These are phyloP conservation scores for Pollenia angustigena DNA, from an alignment of 2,888 invertebrate species.

Conservation along the genomic window DNA sequence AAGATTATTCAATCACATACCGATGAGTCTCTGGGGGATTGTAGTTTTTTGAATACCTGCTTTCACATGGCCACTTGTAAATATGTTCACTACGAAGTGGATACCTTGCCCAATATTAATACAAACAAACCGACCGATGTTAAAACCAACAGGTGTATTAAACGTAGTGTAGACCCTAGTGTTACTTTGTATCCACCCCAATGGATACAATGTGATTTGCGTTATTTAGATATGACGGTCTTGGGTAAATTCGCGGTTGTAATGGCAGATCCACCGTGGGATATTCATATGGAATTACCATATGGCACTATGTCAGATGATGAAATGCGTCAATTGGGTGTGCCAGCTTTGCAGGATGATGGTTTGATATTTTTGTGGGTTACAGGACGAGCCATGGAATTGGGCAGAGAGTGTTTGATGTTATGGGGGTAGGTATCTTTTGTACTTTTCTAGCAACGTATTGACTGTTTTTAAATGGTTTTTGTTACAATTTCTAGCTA, in stretches of 20 bases:
- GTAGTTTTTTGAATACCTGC: slow-evolving; percentile 98
- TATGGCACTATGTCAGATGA: slow-evolving; percentile 99
- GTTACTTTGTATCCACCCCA: slow-evolving; percentile 94
- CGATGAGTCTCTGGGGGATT: slow-evolving; percentile 97
- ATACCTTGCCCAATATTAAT: slow-evolving; percentile 85
- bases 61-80: slow-evolving; percentile 99
- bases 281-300: slow-evolving; percentile 99
- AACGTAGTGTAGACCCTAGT: slow-evolving; percentile 82
- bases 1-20: slow-evolving; percentile 98
- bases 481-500: slow-evolving; percentile 85
- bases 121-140: slow-evolving; percentile 83
- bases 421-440: slow-evolving; percentile 90
- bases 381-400: slow-evolving; percentile 93
- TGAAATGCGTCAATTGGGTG: slow-evolving; percentile 97
- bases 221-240: slow-evolving; percentile 87
- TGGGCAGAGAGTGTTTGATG: slow-evolving; percentile 97
- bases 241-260: slow-evolving; percentile 98
- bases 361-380: slow-evolving; percentile 99
- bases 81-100: slow-evolving; percentile 99
- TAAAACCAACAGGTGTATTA: slow-evolving; percentile 82
- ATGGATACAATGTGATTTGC: slow-evolving; percentile 98
- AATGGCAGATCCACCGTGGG: slow-evolving; percentile 99
- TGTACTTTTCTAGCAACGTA: not conserved
- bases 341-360: slow-evolving; percentile 97
- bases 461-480: not conserved